Evolutionary conservation across 2,888 invertebrate genomes (phyloP).

Genomic region (Halictus ligatus): DNA sequence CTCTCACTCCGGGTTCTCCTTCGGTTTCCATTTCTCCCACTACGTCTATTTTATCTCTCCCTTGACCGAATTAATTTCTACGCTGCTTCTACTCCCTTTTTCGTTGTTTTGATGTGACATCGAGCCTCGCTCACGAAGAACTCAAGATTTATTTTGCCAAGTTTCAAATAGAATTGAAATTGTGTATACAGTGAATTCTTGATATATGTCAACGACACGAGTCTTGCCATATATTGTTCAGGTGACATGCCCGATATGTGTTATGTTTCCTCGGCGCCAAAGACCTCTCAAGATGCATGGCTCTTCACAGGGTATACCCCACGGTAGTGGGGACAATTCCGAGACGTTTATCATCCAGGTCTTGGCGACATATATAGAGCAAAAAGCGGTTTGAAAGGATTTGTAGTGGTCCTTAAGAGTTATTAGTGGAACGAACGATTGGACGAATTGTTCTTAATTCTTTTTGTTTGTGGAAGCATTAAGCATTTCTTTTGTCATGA

Average conservation of each 20-base stretch:
- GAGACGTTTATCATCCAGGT: too few relatives aligned
- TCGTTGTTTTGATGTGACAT: not conserved
- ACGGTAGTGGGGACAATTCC: too few relatives aligned
- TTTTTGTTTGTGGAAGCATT: not conserved
- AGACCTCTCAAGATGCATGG: too few relatives aligned
- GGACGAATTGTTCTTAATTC: not conserved
- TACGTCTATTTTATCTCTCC: not conserved
- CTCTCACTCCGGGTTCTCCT: not conserved
- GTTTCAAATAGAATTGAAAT: not conserved
- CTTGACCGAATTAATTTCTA: constrained; percentile 1
- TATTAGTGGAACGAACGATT: too few relatives aligned
- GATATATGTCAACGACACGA: too few relatives aligned
- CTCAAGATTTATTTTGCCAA: not conserved
- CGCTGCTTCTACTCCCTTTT: not conserved
- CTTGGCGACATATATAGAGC: too few relatives aligned
- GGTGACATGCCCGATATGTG: too few relatives aligned
- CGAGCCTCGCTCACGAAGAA: not conserved
- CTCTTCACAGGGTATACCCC: too few relatives aligned
- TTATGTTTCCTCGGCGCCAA: too few relatives aligned
- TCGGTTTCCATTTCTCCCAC: not conserved
- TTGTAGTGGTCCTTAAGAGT: not conserved
- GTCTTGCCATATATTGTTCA: too few relatives aligned
- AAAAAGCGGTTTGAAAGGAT: not conserved
- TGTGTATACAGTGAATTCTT: too few relatives aligned
- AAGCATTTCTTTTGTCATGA: not conserved